Percentiles rank a stretch among this genome's conserved stretches.
Evolutionary conservation across 2,888 invertebrate species (phyloP).

Genomic region (Ecliptopera silaceata): DNA sequence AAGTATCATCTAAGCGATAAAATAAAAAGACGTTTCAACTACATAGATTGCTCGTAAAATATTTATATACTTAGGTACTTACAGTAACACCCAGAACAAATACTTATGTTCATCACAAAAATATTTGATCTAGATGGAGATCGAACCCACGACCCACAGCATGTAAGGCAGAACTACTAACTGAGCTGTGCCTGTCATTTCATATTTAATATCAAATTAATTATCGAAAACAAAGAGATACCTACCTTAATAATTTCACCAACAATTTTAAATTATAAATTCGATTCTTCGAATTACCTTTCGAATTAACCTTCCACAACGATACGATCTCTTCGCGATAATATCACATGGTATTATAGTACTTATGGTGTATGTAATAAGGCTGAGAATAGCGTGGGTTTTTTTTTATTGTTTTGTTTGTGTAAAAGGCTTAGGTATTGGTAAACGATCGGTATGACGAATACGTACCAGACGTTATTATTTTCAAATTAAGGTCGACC

Average conservation of each 20-base stretch:
- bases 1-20: background rate
- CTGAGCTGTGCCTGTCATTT: no score
- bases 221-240: slow-evolving; percentile 19
- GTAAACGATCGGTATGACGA: slow-evolving; percentile 51
- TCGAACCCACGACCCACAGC: no score
- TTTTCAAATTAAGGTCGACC: slow-evolving; percentile 76
- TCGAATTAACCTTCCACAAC: slow-evolving; percentile 33
- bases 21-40: no score
- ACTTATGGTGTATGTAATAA: background rate
- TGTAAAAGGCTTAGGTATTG: slow-evolving; percentile 28
- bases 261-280: slow-evolving; percentile 48
- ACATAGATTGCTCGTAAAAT: no score
- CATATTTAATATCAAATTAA: background rate
- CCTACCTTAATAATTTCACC: slow-evolving; percentile 34
- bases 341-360: slow-evolving; percentile 19
- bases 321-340: slow-evolving; percentile 1
- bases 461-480: slow-evolving; percentile 73
- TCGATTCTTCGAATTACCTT: slow-evolving; percentile 59
- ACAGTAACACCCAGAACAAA: no score
- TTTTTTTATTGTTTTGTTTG: slow-evolving; percentile 1
- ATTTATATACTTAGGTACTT: no score
- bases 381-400: background rate
- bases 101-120: no score
- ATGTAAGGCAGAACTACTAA: no score
- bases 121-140: no score